phyloP scores from a whole-genome alignment of 2,888 invertebrate species.

The Blastobasis adustella region DNA sequence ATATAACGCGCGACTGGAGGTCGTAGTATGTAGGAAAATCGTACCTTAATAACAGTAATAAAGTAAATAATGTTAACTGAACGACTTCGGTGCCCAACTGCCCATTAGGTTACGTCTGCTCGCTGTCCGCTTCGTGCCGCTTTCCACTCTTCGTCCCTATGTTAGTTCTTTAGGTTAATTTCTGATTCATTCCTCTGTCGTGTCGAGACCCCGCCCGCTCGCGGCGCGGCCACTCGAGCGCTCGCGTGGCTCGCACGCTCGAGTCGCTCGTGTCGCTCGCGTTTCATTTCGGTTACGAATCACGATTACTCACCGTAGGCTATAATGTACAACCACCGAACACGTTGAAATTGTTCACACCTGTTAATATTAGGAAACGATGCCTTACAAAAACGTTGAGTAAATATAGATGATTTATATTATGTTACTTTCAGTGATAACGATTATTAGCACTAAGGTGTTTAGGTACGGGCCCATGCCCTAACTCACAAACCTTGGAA shows the following conservation, averaged over 20 bases:
- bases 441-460: conserved; percentile 53
- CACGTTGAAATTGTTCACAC: conserved; percentile 53
- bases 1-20: conserved; percentile 59
- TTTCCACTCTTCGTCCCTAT: conserved; percentile 60
- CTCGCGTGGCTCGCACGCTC: conserved; percentile 17
- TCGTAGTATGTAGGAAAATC: conserved; percentile 31
- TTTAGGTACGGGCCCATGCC: conserved; percentile 49
- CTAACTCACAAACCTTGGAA: conserved; percentile 62
- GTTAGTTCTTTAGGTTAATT: conserved; percentile 64
- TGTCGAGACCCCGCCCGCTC: conserved; percentile 4
- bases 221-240: no score
- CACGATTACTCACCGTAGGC: conserved; percentile 46
- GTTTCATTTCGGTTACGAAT: conserved; percentile 35
- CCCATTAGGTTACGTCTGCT: conserved; percentile 59
- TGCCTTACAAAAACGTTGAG: conserved; percentile 69
- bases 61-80: conserved; percentile 45
- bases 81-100: conserved; percentile 52
- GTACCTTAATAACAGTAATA: conserved; percentile 49
- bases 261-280: conserved; percentile 17
- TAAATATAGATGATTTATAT: conserved; percentile 69
- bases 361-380: conserved; percentile 70
- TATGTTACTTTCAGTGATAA: conserved; percentile 71
- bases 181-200: conserved; percentile 60
- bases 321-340: conserved; percentile 66
- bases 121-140: conserved; percentile 26